Conservation (phyloP, 2,888 invertebrate species). For the Penaeus monodon region DNA sequence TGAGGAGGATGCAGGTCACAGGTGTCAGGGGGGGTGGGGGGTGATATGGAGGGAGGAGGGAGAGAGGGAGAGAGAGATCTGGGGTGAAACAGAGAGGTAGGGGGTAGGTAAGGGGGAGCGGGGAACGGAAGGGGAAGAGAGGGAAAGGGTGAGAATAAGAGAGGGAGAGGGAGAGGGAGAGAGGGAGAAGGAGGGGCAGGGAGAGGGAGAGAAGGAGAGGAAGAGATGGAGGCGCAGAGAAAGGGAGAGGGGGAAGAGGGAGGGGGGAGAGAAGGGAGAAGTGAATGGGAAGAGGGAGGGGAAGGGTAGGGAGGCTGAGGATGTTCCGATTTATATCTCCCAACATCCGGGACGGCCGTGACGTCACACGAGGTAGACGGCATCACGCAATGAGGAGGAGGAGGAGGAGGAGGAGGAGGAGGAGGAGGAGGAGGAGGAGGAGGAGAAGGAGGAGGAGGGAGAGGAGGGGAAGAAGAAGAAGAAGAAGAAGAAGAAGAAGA, state of each 20-base stretch:
- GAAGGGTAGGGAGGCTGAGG: background rate
- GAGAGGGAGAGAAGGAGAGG: background rate
- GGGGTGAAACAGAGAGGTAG: background rate
- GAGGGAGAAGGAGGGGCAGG: background rate
- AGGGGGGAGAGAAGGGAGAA: background rate
- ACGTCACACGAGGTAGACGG: background rate
- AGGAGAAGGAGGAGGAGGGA: background rate
- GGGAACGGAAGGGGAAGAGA: background rate
- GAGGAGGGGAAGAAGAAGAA: background rate
- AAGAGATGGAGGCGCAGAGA: background rate
- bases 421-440: constrained; percentile 8
- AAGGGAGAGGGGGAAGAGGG: background rate
- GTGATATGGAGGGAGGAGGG: no score
- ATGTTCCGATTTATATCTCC: background rate
- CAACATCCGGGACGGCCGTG: no score
- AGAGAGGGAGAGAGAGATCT: background rate
- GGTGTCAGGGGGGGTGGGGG: background rate
- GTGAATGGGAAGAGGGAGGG: background rate
- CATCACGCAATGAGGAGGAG: background rate
- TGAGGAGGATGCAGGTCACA: background rate
- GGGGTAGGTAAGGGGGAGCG: background rate
- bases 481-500: background rate
- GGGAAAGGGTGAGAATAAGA: background rate
- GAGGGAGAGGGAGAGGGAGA: background rate
- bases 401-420: constrained; percentile 17